A percentile compares a stretch with the other conserved stretches of the same genome.
These are phyloP conservation scores for Crocuta crocuta DNA, from an alignment of 2,113 vertebrate species.

Conservation along the genomic window DNA sequence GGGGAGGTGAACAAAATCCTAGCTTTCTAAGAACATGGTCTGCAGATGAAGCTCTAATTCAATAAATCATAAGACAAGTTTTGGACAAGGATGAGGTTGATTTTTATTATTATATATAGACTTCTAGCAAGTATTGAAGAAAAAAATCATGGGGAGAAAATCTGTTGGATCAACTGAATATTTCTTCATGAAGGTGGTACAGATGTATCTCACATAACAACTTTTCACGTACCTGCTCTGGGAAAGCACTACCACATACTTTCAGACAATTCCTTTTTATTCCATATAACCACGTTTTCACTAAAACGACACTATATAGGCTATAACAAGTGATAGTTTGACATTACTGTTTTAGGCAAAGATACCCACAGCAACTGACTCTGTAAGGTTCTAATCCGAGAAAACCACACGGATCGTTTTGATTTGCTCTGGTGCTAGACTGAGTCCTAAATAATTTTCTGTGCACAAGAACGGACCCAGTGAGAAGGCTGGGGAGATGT, in stretches of 20 bases:
- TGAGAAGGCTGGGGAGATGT: neutral
- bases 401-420: neutral
- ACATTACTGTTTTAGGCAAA: constrained; percentile 8
- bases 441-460: neutral
- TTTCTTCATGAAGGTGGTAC: neutral
- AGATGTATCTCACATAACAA: neutral
- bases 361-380: neutral
- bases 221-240: neutral
- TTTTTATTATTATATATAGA: neutral
- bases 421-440: neutral
- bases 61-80: neutral
- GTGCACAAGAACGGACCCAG: neutral
- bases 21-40: neutral
- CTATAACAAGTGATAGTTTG: neutral
- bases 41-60: neutral
- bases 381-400: constrained; percentile 5
- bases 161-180: neutral
- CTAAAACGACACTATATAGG: neutral
- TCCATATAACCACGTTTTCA: neutral
- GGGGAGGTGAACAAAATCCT: neutral
- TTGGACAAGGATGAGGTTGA: neutral
- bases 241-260: neutral
- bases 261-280: neutral
- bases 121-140: neutral
- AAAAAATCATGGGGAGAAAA: neutral